These are phyloP conservation scores for Tortricodes alternella DNA, from an alignment of 2,888 invertebrate species.

Conservation along the genomic window DNA sequence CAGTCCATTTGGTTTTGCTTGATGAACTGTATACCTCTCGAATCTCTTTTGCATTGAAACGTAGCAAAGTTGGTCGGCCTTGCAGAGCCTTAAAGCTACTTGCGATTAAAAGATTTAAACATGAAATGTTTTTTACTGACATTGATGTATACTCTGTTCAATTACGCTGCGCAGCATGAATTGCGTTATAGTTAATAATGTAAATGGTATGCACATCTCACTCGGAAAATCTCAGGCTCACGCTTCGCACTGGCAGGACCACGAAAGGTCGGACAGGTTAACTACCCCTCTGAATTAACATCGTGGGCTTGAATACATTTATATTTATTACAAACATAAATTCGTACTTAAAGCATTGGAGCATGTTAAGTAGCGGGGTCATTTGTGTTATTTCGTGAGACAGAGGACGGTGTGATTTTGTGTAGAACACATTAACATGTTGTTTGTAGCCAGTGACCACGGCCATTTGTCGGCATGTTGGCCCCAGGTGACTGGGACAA, in stretches of 20 bases:
- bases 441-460: conserved; percentile 21
- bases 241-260: conserved; percentile 7
- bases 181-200: conserved; percentile 10
- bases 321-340: conserved; percentile 31
- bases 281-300: conserved; percentile 30
- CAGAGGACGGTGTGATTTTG: conserved; percentile 23
- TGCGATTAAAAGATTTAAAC: no score
- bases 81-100: no score
- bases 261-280: conserved; percentile 24
- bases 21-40: conserved; percentile 63
- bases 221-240: conserved; percentile 21
- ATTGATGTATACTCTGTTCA: no score
- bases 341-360: conserved; percentile 29
- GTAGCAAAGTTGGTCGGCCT: conserved; percentile 22
- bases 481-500: conserved; percentile 22
- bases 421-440: conserved; percentile 24
- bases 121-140: no score
- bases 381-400: conserved; percentile 22
- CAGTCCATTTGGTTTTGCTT: conserved; percentile 69
- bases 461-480: conserved; percentile 23
- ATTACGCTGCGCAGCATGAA: background rate
- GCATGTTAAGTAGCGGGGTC: conserved; percentile 30
- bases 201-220: conserved; percentile 22
- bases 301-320: conserved; percentile 31
- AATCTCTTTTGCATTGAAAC: conserved; percentile 37